A percentile compares a stretch with the other conserved stretches of the same genome.
phyloP scores from a whole-genome alignment of 2,888 invertebrate genomes.

The Neelides folsomi region DNA sequence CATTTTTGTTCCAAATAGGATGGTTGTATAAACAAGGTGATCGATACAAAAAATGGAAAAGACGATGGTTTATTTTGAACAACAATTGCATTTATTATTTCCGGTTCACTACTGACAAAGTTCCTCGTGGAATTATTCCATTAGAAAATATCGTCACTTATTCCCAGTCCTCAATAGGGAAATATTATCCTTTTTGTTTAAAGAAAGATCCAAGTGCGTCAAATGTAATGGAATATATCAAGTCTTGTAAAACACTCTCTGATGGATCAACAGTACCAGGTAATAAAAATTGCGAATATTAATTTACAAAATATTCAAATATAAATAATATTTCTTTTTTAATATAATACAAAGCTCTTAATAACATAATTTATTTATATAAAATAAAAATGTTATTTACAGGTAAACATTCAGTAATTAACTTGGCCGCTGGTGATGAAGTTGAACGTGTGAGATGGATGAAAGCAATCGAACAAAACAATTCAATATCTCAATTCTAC shows the following conservation, averaged over 20 bases:
- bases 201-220: conserved; percentile 38
- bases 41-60: conserved; percentile 43
- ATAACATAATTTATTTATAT: too few species aligned
- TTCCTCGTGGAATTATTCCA: conserved; percentile 45
- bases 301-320: not conserved
- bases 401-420: conserved; percentile 9
- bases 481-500: conserved; percentile 25
- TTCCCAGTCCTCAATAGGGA: conserved; percentile 37
- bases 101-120: conserved; percentile 44
- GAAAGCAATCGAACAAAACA: conserved; percentile 36
- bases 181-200: conserved; percentile 42
- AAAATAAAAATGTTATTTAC: too few species aligned
- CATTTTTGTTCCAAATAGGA: conserved; percentile 34
- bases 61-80: conserved; percentile 45
- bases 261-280: conserved; percentile 25
- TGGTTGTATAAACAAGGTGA: conserved; percentile 45
- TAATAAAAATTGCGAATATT: not conserved
- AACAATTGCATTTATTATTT: conserved; percentile 46
- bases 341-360: too few species aligned
- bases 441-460: conserved; percentile 45
- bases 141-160: conserved; percentile 43
- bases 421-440: conserved; percentile 41
- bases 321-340: not conserved
- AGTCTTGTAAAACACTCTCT: conserved; percentile 29
- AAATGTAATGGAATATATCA: conserved; percentile 30